Conservation (phyloP, 2,113 vertebrate species). For the Thunnus maccoyii region DNA sequence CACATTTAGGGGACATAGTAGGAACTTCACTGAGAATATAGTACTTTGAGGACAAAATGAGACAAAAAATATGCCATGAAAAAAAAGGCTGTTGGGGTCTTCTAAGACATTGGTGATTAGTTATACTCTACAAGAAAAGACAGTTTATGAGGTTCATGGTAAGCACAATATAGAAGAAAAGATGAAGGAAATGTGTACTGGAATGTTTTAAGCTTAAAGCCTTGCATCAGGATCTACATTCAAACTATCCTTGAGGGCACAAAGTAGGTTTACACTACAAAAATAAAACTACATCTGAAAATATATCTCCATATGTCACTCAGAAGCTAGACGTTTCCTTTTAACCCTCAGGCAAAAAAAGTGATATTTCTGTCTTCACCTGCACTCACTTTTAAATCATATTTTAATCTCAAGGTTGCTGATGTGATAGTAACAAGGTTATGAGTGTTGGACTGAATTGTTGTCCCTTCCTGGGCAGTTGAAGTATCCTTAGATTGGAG, state of each 20-base stretch:
- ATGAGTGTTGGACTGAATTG: neutral
- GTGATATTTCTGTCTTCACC: neutral
- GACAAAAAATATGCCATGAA: neutral
- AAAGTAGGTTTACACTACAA: neutral
- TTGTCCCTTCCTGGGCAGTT: neutral
- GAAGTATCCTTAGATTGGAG: neutral
- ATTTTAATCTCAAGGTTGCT: neutral
- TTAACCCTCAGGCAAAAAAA: neutral
- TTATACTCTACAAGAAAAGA: neutral
- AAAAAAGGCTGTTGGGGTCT: too few relatives aligned
- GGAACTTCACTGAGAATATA: neutral
- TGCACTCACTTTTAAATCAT: neutral
- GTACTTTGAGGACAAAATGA: neutral
- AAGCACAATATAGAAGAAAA: neutral
- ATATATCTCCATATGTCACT: neutral
- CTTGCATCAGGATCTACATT: neutral
- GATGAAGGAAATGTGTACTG: too few relatives aligned
- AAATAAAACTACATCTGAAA: neutral
- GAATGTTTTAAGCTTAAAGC: neutral
- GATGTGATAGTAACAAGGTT: neutral
- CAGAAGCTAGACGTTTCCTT: neutral
- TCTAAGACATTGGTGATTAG: too few relatives aligned
- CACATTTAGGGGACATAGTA: neutral
- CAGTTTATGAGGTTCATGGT: neutral
- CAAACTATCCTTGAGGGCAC: neutral